Conservation (phyloP, 2,797 vertebrate genomes). For the Zonotrichia albicollis region DNA sequence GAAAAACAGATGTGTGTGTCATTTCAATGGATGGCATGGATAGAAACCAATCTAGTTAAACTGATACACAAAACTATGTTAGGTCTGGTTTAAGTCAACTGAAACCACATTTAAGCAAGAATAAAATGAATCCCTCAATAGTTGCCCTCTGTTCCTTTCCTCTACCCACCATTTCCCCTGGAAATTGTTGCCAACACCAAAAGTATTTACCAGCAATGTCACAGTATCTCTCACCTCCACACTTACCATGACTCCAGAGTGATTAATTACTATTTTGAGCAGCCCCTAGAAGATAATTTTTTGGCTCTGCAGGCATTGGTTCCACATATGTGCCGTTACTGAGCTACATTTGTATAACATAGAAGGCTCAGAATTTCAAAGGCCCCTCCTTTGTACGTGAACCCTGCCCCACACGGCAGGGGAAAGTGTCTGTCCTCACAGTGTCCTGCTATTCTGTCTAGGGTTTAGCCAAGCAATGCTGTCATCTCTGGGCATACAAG, state of each 20-base stretch:
- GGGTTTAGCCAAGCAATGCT: neutral
- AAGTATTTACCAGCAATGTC: neutral
- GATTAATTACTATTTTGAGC: neutral
- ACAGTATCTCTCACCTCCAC: neutral
- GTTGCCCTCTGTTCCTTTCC: neutral
- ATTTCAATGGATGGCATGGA: slow-evolving; percentile 12
- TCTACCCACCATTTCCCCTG: neutral
- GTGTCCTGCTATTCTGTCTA: neutral
- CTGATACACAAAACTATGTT: neutral
- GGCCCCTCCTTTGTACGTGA: neutral
- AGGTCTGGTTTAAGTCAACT: slow-evolving; percentile 18
- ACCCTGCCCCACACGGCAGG: neutral
- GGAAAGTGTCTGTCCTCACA: neutral
- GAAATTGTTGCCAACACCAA: neutral
- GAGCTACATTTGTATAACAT: neutral
- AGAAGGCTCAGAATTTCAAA: neutral
- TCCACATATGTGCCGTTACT: neutral
- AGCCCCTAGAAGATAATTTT: neutral
- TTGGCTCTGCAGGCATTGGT: neutral
- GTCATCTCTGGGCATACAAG: neutral
- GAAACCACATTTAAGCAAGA: slow-evolving; percentile 22
- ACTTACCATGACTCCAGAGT: neutral
- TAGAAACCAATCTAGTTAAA: slow-evolving; percentile 19
- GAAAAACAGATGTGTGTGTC: neutral
- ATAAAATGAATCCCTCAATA: neutral